Base-by-base conservation (phyloP, 2,888 invertebrate genomes). In the Lithophane ornitopus region DNA sequence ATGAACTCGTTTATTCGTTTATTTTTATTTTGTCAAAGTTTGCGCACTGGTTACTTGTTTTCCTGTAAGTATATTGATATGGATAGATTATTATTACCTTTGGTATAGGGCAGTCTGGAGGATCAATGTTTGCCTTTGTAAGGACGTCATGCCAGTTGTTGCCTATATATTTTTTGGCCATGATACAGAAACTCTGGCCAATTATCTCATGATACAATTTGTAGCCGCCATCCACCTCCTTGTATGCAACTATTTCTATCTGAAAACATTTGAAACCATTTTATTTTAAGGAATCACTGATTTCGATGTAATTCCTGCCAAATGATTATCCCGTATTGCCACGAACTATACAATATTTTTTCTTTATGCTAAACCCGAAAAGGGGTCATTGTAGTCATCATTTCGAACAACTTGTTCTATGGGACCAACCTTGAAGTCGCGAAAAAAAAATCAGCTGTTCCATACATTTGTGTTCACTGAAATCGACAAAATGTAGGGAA, bases 201-300 rank as follows among this genome's bases (percentile, higher is more conserved):
- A 75, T 78, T 3, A 94, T 3, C 12, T 86, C 81, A 34, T 91
- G 90, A 80, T 92, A 92, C 3, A 87, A 90, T 80, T 95, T 95
- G 85, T 92, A 95, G 0, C 95, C 95, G 12, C 93, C 94, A 80
- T 95, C 95, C n/a, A 92, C 90, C 70, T 91, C 84, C 74, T 92
- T 94, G 85, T 91, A 91, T 2, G 92, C 76, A 7, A 91, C 89
- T 63, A 92, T 73, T 49, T 76, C 63, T 1, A 80, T 0, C 89
- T 90, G 69, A 22, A 87, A 88, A 9, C 22, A 46, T 28, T 34
- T 14, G 12, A 9, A 41, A 68, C 39, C 2, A 28, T 22, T 56
- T n/a, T 28, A 3, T 6, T 44, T 67, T 26, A 59, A 19, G 1
- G 19, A 7, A 12, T 44, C 7, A 26, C 11, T 19, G 26, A 19